These are phyloP conservation scores for Hassar affinis DNA, from an alignment of 2,113 vertebrate species.

Conservation along the genomic window DNA sequence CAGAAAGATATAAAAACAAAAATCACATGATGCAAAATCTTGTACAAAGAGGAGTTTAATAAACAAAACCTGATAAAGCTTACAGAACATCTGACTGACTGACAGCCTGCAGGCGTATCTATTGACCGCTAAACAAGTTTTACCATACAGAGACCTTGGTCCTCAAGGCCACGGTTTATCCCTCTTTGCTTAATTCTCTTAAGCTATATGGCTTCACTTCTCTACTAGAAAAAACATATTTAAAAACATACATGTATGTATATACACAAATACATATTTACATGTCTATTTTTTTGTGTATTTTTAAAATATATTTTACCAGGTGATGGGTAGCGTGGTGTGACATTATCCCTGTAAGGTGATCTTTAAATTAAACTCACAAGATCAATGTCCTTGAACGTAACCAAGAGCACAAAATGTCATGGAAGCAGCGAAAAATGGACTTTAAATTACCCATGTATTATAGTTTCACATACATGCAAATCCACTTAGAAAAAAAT, in stretches of 20 bases:
- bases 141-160: constrained; percentile 52
- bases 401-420: constrained; percentile 48
- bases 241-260: constrained; percentile 79
- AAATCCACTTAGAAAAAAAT: constrained; percentile 3
- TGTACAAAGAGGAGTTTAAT: constrained; percentile 40
- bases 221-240: constrained; percentile 75
- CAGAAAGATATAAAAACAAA: neutral
- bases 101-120: constrained; percentile 69
- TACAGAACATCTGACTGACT: neutral
- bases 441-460: constrained; percentile 51
- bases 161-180: constrained; percentile 51
- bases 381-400: constrained; percentile 39
- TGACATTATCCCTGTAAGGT: constrained; percentile 22
- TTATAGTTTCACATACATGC: constrained; percentile 51
- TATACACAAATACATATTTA: constrained; percentile 80
- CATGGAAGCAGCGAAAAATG: constrained; percentile 8
- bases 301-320: constrained; percentile 56
- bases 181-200: constrained; percentile 60
- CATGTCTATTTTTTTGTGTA: constrained; percentile 62
- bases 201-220: constrained; percentile 76
- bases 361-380: constrained; percentile 46
- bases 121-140: constrained; percentile 78
- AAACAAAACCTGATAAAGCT: neutral
- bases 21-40: neutral
- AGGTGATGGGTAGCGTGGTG: constrained; percentile 47